Evolutionary conservation across 2,113 vertebrate species (phyloP).

Genomic region (Ciconia stormi): DNA sequence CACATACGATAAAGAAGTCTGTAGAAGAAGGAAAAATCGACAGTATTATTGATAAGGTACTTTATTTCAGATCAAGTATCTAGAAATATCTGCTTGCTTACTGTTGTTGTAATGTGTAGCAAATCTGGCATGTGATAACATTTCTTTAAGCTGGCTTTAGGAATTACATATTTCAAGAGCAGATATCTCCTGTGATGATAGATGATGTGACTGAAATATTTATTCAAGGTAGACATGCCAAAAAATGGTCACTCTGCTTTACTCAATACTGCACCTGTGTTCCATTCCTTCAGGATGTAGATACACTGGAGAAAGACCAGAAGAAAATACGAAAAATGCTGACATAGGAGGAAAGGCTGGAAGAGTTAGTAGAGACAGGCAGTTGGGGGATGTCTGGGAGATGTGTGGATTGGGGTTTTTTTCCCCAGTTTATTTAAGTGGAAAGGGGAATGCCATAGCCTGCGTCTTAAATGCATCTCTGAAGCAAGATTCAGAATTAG

Average conservation of each 20-base stretch:
- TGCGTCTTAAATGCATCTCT: neutral
- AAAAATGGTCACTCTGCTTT: neutral
- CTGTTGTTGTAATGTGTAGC: neutral
- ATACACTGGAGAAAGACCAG: neutral
- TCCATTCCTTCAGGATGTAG: neutral
- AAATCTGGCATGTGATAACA: neutral
- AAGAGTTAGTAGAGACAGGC: neutral
- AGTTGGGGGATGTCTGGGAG: neutral
- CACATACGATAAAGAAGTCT: conserved; percentile 93
- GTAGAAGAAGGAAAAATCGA: conserved; percentile 97
- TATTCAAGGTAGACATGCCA: neutral
- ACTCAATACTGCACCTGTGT: neutral
- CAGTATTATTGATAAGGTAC: conserved; percentile 94
- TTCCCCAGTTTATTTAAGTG: neutral
- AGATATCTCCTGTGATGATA: neutral
- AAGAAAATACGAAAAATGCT: neutral
- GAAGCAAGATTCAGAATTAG: neutral
- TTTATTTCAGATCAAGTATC: neutral
- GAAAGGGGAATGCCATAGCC: neutral
- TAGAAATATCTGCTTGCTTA: neutral
- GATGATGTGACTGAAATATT: neutral
- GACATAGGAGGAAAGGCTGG: neutral
- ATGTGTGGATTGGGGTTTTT: neutral
- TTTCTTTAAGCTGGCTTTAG: neutral
- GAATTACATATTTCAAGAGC: neutral